Evolutionary conservation across 2,888 invertebrate species (phyloP), one percentile per base, ranked within the genome.

Genomic region (Polylopha cassiicola): DNA sequence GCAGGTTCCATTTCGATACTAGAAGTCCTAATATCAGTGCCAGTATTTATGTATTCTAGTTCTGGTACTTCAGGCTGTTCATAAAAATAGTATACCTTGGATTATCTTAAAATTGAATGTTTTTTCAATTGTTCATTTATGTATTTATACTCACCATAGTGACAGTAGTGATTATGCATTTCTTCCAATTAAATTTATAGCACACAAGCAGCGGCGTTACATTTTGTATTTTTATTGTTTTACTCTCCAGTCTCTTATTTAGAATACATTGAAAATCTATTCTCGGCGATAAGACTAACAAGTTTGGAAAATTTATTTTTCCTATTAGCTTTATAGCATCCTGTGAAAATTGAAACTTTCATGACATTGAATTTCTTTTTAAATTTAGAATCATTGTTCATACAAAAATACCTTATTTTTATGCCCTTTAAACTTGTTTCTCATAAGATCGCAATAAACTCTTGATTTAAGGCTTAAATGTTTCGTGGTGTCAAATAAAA

Each of bases 271-370:
- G 87, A 59, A 93, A 91, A 62, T 90, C 87, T 2, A 91, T 65
- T 43, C 71, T 66, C 7, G 78, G 77, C 23, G 89, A 86, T 44
- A 82, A 62, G 36, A 91, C 73, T 22, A 78, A 75, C 30, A 93
- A 63, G 55, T 91, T 91, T 1, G 93, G 92, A 61, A 88, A 92
- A 69, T 90, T 89, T 1, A 92, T 87, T 64, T 86, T 88, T 17
- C 90, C 92, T 27, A 70, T 72, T 24, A 93, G 62, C 47, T 86
- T 85, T 29, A 93, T 80, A 43, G 78, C 80, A 56, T 92, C 91
- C 92, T 92, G n/a, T n/a, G 58, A 43, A 82, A 73, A 43, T 28
- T 27, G 30, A 32, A 21, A 17, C 0, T 9, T 13, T 7, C 6
- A 18, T 23, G 8, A 13, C 3, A 8, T 1, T 16, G 10, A 16